Base-by-base conservation (phyloP, 1,140 invertebrate species). In the Cotesia typhae region DNA sequence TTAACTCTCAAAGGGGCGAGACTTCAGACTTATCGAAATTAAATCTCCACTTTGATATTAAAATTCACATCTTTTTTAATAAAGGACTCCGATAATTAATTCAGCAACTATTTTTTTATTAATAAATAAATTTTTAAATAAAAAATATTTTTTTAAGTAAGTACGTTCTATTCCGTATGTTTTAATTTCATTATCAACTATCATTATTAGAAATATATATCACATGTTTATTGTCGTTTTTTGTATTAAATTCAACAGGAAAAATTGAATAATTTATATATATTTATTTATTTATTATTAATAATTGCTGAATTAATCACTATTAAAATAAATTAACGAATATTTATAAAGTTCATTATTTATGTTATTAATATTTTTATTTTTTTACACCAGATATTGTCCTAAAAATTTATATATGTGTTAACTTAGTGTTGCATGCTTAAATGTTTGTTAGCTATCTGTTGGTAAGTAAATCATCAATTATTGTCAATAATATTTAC, bases 1-100 rank as follows among this genome's bases (percentile, higher is more conserved):
- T 73, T 74, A 55, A 53, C 28, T 17, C 37, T 55, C 28, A 59
- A 67, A 67, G 59, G 55, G 12, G 36, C 60, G 68, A 70, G 10
- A 61, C 6, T 60, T 55, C 14, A 61, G 57, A 70, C 14, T 70
- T 70, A 36, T 61, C 36, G 20, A 63, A 60, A 60, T 14, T 37
- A 14, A 60, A 60, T 4, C 38, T 70, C 59, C 38, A 70, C 36
- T 60, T 70, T 61, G 41, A 60, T 20, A 70, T 61, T 17, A 35
- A 63, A 70, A 70, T 52, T 53, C 47, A n/a, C 41, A 64, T 64
- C 20, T 64, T 64, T 64, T 64, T 55, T 41, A 70, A 60, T 3
- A 70, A 70, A 60, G 67, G 36, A 70, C 55, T 70, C 37, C 14
- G 55, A 9, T 70, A 61, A 41, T 65, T 38, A 51, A 65, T 65